A percentile compares a stretch with the other conserved stretches of the same genome.
Conservation (phyloP, 2,113 vertebrate species). For the Epinephelus cyanopodus region DNA sequence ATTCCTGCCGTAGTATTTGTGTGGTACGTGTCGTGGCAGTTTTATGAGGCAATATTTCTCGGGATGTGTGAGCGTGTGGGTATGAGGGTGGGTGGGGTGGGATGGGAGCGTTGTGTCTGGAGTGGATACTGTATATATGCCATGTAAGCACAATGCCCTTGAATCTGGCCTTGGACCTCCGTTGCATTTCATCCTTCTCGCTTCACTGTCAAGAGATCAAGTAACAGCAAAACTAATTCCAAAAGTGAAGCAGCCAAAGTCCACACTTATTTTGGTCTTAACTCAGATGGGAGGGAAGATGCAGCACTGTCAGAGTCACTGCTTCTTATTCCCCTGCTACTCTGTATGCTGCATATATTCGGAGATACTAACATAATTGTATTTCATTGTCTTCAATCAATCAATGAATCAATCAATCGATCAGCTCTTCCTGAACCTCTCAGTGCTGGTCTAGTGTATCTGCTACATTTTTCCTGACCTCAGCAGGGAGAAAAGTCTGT, state of each 20-base stretch:
- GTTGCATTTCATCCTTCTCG: slow-evolving; percentile 47
- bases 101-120: slow-evolving; percentile 27
- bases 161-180: slow-evolving; percentile 62
- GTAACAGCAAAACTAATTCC: slow-evolving; percentile 40
- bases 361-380: background rate
- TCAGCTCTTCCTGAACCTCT: too few relatives aligned
- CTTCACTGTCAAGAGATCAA: slow-evolving; percentile 59
- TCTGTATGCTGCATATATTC: background rate
- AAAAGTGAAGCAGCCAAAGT: slow-evolving; percentile 34
- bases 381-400: background rate
- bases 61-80: slow-evolving; percentile 29
- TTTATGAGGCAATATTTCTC: slow-evolving; percentile 74
- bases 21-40: slow-evolving; percentile 60
- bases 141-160: slow-evolving; percentile 68
- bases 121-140: slow-evolving; percentile 46
- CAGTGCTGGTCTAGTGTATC: too few relatives aligned
- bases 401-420: too few relatives aligned
- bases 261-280: slow-evolving; percentile 10
- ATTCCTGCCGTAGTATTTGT: slow-evolving; percentile 38
- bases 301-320: background rate
- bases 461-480: too few relatives aligned
- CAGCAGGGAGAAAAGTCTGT: too few relatives aligned
- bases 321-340: background rate
- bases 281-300: background rate
- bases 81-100: slow-evolving; percentile 13